Conservation (phyloP, 2,888 invertebrate genomes). For the Dioctria rufipes region DNA sequence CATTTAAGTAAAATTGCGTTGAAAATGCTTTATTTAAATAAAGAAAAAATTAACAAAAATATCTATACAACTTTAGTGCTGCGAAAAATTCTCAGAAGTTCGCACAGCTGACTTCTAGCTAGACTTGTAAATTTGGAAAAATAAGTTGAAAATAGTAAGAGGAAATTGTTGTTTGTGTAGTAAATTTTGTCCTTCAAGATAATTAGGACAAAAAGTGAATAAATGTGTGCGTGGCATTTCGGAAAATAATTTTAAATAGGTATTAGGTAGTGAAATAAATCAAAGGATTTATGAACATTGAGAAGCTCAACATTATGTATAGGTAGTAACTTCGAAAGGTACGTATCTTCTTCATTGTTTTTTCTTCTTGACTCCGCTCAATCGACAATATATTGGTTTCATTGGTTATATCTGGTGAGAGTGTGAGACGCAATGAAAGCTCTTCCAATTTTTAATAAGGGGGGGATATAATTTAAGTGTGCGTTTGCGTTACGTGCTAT, state of each 20-base stretch:
- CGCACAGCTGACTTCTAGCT: background rate
- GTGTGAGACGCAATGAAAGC: background rate
- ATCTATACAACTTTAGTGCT: background rate
- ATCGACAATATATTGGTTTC: background rate
- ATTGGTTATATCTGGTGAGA: background rate
- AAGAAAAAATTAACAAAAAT: background rate
- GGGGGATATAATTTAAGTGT: background rate
- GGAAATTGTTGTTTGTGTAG: background rate
- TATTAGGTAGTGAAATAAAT: background rate
- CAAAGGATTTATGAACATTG: conserved; percentile 16
- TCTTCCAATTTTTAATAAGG: background rate
- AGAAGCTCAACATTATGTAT: background rate
- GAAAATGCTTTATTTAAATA: no score
- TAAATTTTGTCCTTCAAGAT: conserved; percentile 28
- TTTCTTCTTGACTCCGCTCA: conserved; percentile 13
- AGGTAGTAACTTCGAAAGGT: conserved; percentile 13
- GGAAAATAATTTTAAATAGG: background rate
- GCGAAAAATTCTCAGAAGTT: background rate
- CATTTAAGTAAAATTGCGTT: no score
- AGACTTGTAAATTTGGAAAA: background rate
- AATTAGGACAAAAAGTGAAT: conserved; percentile 14
- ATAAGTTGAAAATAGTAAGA: background rate
- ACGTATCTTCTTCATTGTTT: conserved; percentile 22
- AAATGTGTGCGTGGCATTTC: conserved; percentile 40
- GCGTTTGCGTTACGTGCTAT: background rate